phyloP scores from a whole-genome alignment of 1,140 invertebrate species.

The Chironomus tepperi region DNA sequence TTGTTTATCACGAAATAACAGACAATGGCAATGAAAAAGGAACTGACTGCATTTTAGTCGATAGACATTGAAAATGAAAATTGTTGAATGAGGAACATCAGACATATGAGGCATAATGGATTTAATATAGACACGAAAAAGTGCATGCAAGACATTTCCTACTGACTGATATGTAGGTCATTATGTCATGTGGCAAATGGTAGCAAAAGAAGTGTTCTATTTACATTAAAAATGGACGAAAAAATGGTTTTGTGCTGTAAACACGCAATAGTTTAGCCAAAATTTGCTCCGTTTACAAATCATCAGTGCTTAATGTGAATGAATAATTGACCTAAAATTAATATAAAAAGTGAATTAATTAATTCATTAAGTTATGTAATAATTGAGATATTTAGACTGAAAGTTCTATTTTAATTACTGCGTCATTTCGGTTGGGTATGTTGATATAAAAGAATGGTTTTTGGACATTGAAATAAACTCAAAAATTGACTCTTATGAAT shows the following conservation, averaged over 20 bases:
- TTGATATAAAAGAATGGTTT: too few species aligned
- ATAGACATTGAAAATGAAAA: not conserved
- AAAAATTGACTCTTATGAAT: too few species aligned
- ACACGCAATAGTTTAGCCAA: not conserved
- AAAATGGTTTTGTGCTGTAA: not conserved
- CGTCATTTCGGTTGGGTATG: too few species aligned
- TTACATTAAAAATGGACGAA: not conserved
- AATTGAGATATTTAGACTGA: too few species aligned
- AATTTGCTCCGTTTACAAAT: too few species aligned
- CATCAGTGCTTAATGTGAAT: too few species aligned
- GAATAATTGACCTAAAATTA: too few species aligned
- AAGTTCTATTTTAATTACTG: too few species aligned
- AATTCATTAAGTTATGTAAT: too few species aligned
- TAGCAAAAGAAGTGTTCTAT: not conserved
- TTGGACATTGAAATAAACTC: too few species aligned
- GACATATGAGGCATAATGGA: not conserved
- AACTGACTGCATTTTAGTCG: not conserved
- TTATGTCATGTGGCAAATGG: not conserved
- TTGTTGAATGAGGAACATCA: not conserved
- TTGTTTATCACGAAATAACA: conserved; percentile 14
- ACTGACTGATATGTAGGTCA: not conserved
- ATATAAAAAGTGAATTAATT: too few species aligned
- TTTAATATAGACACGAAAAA: not conserved
- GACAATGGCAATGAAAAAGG: not conserved
- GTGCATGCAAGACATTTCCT: not conserved